These are phyloP conservation scores for Xestia rhomboidea DNA, from an alignment of 2,888 invertebrate species.

Conservation along the genomic window DNA sequence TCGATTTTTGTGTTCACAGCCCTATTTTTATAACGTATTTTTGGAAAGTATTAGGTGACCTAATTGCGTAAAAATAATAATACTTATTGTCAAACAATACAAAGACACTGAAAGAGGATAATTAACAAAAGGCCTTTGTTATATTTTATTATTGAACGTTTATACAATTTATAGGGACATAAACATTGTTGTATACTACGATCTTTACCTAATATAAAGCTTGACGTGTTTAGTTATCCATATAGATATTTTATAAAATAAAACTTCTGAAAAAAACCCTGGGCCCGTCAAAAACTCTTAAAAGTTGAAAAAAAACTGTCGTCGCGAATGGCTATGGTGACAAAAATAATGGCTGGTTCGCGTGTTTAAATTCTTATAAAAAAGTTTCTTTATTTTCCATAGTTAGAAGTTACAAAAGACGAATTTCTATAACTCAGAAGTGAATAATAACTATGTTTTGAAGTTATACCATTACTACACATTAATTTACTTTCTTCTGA, in stretches of 20 bases:
- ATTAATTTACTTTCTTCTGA: neutral
- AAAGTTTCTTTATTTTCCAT: constrained; percentile 25
- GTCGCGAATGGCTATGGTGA: constrained; percentile 27
- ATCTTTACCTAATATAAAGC: neutral
- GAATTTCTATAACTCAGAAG: constrained; percentile 12
- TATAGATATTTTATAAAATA: neutral
- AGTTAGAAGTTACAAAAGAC: constrained; percentile 8
- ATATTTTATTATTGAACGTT: neutral
- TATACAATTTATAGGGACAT: neutral
- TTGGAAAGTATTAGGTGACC: constrained; percentile 44
- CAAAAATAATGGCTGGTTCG: constrained; percentile 52
- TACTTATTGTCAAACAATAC: neutral
- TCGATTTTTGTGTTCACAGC: constrained; percentile 79
- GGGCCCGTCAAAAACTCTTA: constrained; percentile 8
- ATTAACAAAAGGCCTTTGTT: neutral
- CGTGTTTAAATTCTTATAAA: constrained; percentile 44
- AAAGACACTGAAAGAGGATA: constrained; percentile 3
- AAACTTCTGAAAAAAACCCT: neutral
- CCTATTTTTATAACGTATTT: constrained; percentile 67
- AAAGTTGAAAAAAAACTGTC: constrained; percentile 31
- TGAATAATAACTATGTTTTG: neutral
- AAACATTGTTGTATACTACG: neutral
- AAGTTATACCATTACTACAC: neutral
- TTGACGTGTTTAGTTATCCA: neutral
- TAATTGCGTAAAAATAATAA: constrained; percentile 46